These are phyloP conservation scores for Spea hammondii DNA, from an alignment of 2,797 vertebrate genomes.

Conservation along the genomic window DNA sequence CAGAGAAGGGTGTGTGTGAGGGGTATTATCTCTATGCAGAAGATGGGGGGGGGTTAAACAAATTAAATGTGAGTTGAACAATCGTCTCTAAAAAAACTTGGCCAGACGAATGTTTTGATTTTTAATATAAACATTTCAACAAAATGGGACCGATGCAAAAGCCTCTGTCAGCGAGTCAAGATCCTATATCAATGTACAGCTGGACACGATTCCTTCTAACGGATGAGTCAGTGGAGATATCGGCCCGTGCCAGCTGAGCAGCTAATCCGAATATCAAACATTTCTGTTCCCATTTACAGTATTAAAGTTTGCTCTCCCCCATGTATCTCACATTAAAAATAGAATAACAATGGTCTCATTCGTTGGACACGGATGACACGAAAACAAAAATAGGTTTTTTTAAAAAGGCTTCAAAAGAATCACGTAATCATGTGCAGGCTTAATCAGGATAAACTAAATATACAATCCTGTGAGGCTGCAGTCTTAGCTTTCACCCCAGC, in stretches of 20 bases:
- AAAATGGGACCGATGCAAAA: neutral
- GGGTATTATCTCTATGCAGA: too few species aligned
- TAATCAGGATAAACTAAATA: constrained; percentile 52
- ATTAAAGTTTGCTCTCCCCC: constrained; percentile 17
- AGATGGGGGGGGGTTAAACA: too few species aligned
- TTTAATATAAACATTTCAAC: neutral
- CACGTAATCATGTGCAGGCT: constrained; percentile 51
- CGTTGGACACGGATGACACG: constrained; percentile 49
- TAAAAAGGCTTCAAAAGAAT: constrained; percentile 47
- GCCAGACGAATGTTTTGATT: neutral
- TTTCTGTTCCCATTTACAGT: constrained; percentile 30
- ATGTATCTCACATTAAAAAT: constrained; percentile 26
- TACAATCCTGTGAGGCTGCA: constrained; percentile 31
- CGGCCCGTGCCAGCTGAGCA: constrained; percentile 8
- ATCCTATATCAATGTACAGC: neutral
- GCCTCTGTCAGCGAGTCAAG: neutral
- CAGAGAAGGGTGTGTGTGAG: too few species aligned
- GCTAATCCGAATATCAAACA: constrained; percentile 24
- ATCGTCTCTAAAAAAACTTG: too few species aligned
- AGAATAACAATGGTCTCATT: constrained; percentile 48
- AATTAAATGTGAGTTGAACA: too few species aligned
- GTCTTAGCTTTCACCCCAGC: constrained; percentile 40
- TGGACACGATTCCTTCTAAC: neutral
- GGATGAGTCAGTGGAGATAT: too few species aligned
- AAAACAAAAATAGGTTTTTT: constrained; percentile 48